Base-by-base conservation (phyloP, 2,113 vertebrate species). In the Candoia aspera region DNA sequence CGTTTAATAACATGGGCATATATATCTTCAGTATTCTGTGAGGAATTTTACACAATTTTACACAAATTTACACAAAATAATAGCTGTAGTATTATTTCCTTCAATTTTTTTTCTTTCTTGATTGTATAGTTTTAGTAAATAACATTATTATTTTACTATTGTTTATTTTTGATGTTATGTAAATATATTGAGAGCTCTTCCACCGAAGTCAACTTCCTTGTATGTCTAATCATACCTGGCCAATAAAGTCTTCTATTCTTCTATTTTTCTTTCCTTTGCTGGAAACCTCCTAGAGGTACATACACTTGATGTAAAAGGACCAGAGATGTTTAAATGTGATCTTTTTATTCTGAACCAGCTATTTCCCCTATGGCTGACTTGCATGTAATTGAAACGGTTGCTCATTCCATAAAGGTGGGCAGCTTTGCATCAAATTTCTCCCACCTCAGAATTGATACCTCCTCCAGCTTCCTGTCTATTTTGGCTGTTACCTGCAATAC, bases 331-430 rank as follows among this genome's bases (percentile, higher is more conserved):
- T 37, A 84, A 55, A 37, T 84, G 13, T 13, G 86, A 29, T 26
- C 3, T 59, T 59, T 26, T 53, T 59, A 83, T 88, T 88, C 19
- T 24, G 24, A 83, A 88, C 37, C 9, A 33, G 26, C 58, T 84
- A 33, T 83, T 88, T 84, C 12, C 24, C 57, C 57, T 53, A 11
- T 33, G 57, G 42, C 55, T 62, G 59, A 46, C 83, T 60, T 88
- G 85, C 37, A 24, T 86, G 42, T 88, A 79, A 79, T 79, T 91
- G 42, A 88, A 60, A 92, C 6, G 1, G 55, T 92, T 88, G 42
- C 29, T 53, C 26, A 84, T 37, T 33, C 24, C 37, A 46, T 84
- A 58, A 88, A 58, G 13, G 59, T 60, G 26, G 68, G 86, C 59
- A 88, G 57, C 19, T 19, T 57, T 54, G 68, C 21, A 33, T 24